Evolutionary conservation across 2,113 vertebrate genomes (phyloP), one percentile per base, ranked within the genome.

Genomic region (Panthera uncia): DNA sequence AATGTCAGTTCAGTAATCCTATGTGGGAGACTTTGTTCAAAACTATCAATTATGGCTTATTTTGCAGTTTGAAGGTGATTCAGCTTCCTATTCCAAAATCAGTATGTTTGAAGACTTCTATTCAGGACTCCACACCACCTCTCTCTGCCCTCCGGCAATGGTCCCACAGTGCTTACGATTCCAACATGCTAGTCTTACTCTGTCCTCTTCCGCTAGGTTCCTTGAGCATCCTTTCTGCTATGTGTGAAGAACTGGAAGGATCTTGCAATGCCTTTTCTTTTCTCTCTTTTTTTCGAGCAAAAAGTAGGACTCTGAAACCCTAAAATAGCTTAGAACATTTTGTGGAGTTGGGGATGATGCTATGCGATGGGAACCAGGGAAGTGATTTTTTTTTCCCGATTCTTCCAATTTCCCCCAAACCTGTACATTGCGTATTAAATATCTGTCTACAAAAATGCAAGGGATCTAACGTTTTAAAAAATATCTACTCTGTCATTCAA

Each of bases 261-360:
- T 69, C 25, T 83, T 63, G 10, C 15, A 6, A 8, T 85, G 23
- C 4, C 15, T 88, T 95, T 80, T 61, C 48, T 76, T 93, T 50
- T 57, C 5, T 73, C 38, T 63, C 3, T 10, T 29, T 38, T 82
- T 81, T 57, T 65, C 19, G 71, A 52, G 21, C 14, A 89, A 92
- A 96, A 97, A 91, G 10, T 66, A 80, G 83, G 80, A 38, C 92
- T 97, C 74, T 85, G 50, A 50, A 94, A 96, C 78, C 57, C 45
- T 71, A 94, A 84, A 95, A 95, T 97, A 97, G 41, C 87, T 80
- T 65, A 90, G 79, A 84, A 89, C 71, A 76, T 81, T 87, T 83
- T 92, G 80, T 88, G 69, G 68, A 94, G 50, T 65, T 74, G 57
- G 81, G 6, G 31, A 23, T 89, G 33, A 74, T 10, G 1, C 50